Conservation (phyloP, 1,140 invertebrate species). For the Lamellibrachia luymesi region DNA sequence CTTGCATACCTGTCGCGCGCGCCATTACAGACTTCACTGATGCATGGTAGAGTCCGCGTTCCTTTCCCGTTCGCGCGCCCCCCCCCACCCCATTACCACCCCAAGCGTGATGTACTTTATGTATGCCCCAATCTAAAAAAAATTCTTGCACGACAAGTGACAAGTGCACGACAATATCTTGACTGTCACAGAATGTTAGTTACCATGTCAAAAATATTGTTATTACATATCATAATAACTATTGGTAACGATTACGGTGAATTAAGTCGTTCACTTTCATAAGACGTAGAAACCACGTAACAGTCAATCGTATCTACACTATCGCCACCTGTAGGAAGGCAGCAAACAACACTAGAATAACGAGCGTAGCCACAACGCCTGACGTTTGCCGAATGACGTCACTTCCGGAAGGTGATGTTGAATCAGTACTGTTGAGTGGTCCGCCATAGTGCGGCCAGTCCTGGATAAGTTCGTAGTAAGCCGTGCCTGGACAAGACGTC, state of each 20-base stretch:
- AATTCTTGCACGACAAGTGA: neutral
- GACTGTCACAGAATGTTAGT: neutral
- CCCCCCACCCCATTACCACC: too few relatives aligned
- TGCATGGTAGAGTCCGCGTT: too few relatives aligned
- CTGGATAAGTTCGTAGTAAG: conserved; percentile 61
- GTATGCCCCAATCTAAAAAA: too few relatives aligned
- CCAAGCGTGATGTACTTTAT: too few relatives aligned
- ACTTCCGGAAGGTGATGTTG: neutral
- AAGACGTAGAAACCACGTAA: neutral
- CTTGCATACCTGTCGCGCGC: too few relatives aligned
- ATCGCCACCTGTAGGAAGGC: neutral
- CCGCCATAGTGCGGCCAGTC: conserved; percentile 57
- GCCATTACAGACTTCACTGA: too few relatives aligned
- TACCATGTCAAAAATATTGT: too few relatives aligned
- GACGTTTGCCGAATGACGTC: neutral
- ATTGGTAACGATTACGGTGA: neutral
- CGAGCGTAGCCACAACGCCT: neutral
- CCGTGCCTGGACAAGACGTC: conserved; percentile 37
- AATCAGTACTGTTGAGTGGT: neutral
- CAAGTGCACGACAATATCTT: neutral
- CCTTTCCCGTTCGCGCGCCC: too few relatives aligned
- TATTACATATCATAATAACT: too few relatives aligned
- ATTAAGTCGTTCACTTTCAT: neutral
- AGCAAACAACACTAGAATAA: neutral
- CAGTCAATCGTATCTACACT: neutral